Base-by-base conservation (phyloP, 2,113 vertebrate genomes). In the Vanacampus margaritifer region DNA sequence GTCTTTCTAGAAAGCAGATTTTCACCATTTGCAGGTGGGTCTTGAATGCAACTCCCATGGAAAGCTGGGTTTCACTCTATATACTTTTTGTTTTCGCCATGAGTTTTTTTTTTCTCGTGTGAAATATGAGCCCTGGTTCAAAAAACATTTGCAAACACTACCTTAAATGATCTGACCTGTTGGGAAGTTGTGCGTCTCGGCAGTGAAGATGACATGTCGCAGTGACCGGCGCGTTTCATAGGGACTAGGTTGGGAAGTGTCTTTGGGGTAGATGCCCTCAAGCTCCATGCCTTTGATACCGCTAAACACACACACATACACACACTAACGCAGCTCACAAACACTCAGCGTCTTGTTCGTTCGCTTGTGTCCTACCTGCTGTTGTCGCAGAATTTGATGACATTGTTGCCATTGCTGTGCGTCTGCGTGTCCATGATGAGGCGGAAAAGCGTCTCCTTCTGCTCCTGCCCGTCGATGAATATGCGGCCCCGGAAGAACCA, bases 131-230 rank as follows among this genome's bases (percentile, higher is more conserved):
- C 7, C 37, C 7, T 39, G 28, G 37, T 8, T 39, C 37, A 39
- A 39, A 9, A 39, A 39, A 8, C 2, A 14, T 12, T 53, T n/a
- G 54, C 1, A 58, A 16, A n/a, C n/a, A n/a, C n/a, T n/a, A n/a
- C n/a, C n/a, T n/a, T 2, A 2, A 14, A 6, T 60, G 19, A 36
- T 37, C 80, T 70, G 60, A 95, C 95, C 95, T 2, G 95, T 97
- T 19, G 95, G 95, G 74, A 98, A 98, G 87, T 98, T 98, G 91
- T 98, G 95, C 0, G 95, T 98, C 87, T 98, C 95, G 3, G 95
- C 95, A 0, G 95, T 98, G 87, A 98, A 98, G 87, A 95, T 94
- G 65, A 95, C 89, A 0, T 98, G 94, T 71, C 94, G 90, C 0
- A 89, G 89, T 0, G 92, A 89, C 16, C 6, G 71, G 0, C 84